Evolutionary conservation across 1,140 invertebrate genomes (phyloP).

Genomic region (Heliothis virescens): DNA sequence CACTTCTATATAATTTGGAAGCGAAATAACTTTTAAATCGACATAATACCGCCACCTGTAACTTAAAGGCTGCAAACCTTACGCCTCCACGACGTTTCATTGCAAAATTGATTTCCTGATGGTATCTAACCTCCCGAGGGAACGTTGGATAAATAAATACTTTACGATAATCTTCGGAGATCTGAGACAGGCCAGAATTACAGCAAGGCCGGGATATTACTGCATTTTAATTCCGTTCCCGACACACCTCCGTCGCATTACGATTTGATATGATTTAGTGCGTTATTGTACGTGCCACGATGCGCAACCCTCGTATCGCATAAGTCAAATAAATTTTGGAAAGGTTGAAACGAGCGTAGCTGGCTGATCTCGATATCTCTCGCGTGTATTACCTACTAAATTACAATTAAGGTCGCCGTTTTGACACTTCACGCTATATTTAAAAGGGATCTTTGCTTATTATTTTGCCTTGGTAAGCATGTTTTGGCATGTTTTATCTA

Average conservation of each 20-base stretch:
- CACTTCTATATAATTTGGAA: constrained; percentile 41
- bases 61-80: constrained; percentile 71
- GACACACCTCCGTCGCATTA: constrained; percentile 78
- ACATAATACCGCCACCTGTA: constrained; percentile 72
- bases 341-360: constrained; percentile 64
- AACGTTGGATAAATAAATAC: constrained; percentile 84
- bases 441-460: constrained; percentile 45
- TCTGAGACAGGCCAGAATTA: constrained; percentile 83
- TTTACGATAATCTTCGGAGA: constrained; percentile 81
- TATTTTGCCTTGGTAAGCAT: constrained; percentile 45
- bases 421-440: constrained; percentile 67
- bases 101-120: constrained; percentile 84
- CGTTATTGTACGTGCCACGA: constrained; percentile 70
- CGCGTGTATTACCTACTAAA: constrained; percentile 69
- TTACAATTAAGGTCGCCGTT: constrained; percentile 71
- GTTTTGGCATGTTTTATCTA: constrained; percentile 52
- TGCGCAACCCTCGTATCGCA: constrained; percentile 56
- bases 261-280: constrained; percentile 78
- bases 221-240: constrained; percentile 81
- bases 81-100: constrained; percentile 80
- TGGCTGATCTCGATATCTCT: constrained; percentile 65
- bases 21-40: constrained; percentile 64
- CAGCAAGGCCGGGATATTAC: constrained; percentile 78
- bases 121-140: constrained; percentile 81
- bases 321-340: constrained; percentile 70